Evolutionary conservation across 2,113 vertebrate species (phyloP).

Genomic region (Eubucco bourcierii): DNA sequence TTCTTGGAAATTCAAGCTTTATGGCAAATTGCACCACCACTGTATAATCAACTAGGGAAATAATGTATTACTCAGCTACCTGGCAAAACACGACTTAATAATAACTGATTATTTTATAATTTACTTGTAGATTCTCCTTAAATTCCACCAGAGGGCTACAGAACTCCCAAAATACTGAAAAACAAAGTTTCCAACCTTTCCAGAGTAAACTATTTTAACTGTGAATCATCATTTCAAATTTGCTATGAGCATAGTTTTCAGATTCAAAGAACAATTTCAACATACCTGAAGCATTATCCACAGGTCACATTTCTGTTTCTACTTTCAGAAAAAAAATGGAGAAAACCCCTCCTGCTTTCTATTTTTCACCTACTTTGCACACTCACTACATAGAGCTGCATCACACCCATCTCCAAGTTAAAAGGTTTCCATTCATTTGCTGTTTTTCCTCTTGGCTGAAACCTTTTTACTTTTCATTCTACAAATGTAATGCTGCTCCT

Average conservation of each 20-base stretch:
- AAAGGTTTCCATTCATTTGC: neutral
- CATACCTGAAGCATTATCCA: neutral
- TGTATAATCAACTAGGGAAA: neutral
- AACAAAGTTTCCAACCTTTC: constrained; percentile 22
- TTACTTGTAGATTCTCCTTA: constrained; percentile 35
- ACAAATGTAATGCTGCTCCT: neutral
- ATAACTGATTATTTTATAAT: constrained; percentile 16
- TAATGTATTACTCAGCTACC: neutral
- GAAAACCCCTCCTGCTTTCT: neutral
- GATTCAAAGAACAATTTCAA: neutral
- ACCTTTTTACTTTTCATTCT: neutral
- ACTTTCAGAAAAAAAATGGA: neutral
- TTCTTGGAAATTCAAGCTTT: neutral
- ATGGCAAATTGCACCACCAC: neutral
- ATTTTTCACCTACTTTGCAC: neutral
- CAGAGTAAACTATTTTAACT: neutral
- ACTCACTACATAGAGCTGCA: neutral
- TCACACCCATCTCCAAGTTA: neutral
- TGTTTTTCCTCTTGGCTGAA: neutral
- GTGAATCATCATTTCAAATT: neutral
- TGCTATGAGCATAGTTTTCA: neutral
- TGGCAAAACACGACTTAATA: neutral
- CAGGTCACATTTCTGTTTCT: neutral
- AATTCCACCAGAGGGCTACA: constrained; percentile 63
- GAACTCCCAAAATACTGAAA: constrained; percentile 51